Percentiles rank a stretch among this genome's conserved stretches.
Evolutionary conservation across 53 echinoderm and acorn worm genomes (phyloP).

Genomic region (Patiria pectinifera): DNA sequence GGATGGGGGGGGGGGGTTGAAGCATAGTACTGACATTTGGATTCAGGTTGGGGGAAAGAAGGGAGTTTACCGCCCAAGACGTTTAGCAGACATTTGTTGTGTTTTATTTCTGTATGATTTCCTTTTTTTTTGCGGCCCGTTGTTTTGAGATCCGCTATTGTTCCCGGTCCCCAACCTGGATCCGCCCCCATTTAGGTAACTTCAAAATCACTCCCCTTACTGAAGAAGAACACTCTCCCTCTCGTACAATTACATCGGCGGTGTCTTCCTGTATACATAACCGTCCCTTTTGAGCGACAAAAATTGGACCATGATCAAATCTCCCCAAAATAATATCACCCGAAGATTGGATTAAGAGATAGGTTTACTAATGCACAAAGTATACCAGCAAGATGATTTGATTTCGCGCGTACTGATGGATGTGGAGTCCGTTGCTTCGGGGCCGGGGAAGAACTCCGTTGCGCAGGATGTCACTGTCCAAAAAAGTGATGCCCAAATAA

Average conservation of each 20-base stretch:
- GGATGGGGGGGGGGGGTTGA: too few relatives aligned
- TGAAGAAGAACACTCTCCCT: too few relatives aligned
- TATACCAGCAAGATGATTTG: conserved; percentile 20
- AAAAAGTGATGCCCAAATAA: neutral
- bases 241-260: neutral
- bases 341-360: conserved; percentile 32
- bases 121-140: too few relatives aligned
- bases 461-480: neutral
- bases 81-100: too few relatives aligned
- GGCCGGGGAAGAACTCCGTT: neutral
- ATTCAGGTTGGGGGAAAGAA: too few relatives aligned
- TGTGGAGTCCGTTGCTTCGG: neutral
- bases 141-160: too few relatives aligned
- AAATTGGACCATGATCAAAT: neutral
- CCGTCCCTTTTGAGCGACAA: neutral
- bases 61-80: too few relatives aligned
- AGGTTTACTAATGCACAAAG: conserved; percentile 10
- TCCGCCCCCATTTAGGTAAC: neutral
- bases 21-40: too few relatives aligned
- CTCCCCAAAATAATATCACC: conserved; percentile 6
- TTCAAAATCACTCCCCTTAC: too few relatives aligned
- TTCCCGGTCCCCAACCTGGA: neutral
- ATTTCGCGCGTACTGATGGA: neutral
- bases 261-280: neutral
- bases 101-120: too few relatives aligned